Conservation (phyloP, 2,888 invertebrate species). For the Stenurella melanura region DNA sequence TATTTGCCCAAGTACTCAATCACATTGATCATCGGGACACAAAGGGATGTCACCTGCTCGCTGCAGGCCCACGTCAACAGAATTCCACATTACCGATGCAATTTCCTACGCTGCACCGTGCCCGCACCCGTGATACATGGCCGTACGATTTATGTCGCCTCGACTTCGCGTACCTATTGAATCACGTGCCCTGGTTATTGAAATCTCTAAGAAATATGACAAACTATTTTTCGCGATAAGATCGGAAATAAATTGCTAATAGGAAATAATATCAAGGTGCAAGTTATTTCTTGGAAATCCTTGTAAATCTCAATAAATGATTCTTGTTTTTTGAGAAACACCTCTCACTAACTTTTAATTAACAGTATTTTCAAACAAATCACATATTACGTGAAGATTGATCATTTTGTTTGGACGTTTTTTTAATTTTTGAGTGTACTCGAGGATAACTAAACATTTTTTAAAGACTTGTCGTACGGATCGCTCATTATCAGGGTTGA, state of each 20-base stretch:
- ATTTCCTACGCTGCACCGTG: slow-evolving; percentile 58
- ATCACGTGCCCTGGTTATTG: slow-evolving; percentile 50
- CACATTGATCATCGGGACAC: slow-evolving; percentile 57
- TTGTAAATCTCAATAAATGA: too few species aligned
- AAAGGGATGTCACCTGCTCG: slow-evolving; percentile 59
- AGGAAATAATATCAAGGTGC: slow-evolving; percentile 3
- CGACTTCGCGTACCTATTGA: slow-evolving; percentile 39
- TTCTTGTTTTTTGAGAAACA: too few species aligned
- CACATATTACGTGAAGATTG: too few species aligned
- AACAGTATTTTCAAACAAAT: too few species aligned
- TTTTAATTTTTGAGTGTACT: too few species aligned
- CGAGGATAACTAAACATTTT: too few species aligned
- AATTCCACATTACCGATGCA: slow-evolving; percentile 63
- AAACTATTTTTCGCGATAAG: slow-evolving; percentile 38
- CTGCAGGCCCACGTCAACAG: slow-evolving; percentile 53
- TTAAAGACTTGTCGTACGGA: too few species aligned
- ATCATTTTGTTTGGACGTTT: too few species aligned
- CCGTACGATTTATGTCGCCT: slow-evolving; percentile 51
- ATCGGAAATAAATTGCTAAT: slow-evolving; percentile 29
- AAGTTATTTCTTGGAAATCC: too few species aligned
- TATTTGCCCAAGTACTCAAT: slow-evolving; percentile 24
- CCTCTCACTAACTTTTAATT: too few species aligned
- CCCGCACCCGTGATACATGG: slow-evolving; percentile 55
- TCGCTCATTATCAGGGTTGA: too few species aligned
- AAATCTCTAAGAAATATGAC: slow-evolving; percentile 39